Base-by-base conservation (phyloP, 2,888 invertebrate species). In the Neoaliturus tenellus region DNA sequence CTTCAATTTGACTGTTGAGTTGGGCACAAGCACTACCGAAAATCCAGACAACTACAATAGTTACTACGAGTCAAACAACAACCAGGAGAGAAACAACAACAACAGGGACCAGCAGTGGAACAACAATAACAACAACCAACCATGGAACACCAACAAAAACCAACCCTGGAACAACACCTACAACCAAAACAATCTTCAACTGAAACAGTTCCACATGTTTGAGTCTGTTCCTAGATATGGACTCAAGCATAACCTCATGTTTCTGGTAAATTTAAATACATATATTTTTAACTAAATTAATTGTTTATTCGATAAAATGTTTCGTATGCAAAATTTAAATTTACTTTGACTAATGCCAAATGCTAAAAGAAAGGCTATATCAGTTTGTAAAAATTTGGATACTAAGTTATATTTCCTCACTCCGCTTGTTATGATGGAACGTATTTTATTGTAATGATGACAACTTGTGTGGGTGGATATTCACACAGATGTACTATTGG, bases 241-340 rank as follows among this genome's bases (percentile, higher is more conserved):
- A 10, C 91, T 91, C 17, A 94, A 94, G 78, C 94, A 94, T 4
- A 97, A 97, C 91, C 91, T 97, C 73, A 90, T 98, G 28, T 93
- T 98, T 86, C 96, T 96, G 91, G 97, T 96, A 91, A 89, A 88
- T 87, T 31, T 8, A 14, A 55, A 6, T 44, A n/a, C n/a, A n/a
- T n/a, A n/a, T n/a, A n/a, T n/a, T n/a, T n/a, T n/a, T n/a, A n/a
- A n/a, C n/a, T n/a, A n/a, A n/a, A n/a, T n/a, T n/a, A n/a, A n/a
- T n/a, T n/a, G n/a, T n/a, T n/a, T n/a, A n/a, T n/a, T n/a, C n/a
- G n/a, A n/a, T n/a, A n/a, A n/a, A n/a, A n/a, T n/a, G n/a, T n/a
- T n/a, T n/a, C n/a, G n/a, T n/a, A n/a, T n/a, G n/a, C n/a, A n/a
- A n/a, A n/a, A n/a, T n/a, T n/a, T n/a, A n/a, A n/a, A n/a, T n/a